A percentile compares a stretch with the other conserved stretches of the same genome.
phyloP scores from a whole-genome alignment of 2,797 vertebrate species.

The Phoeniculus purpureus region DNA sequence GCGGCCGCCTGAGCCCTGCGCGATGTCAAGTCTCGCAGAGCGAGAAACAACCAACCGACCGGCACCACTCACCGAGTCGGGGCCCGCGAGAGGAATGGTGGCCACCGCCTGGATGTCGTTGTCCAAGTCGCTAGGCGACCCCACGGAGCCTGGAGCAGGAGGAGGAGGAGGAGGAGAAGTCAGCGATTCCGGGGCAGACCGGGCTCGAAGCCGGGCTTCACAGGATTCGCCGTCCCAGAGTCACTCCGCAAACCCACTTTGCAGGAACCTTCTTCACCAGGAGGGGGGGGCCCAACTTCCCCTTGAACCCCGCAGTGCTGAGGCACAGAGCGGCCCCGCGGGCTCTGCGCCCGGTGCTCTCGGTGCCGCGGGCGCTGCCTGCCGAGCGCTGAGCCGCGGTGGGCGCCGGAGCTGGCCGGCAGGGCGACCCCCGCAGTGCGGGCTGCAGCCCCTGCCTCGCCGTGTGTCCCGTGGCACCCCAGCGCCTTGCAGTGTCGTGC shows the following conservation, averaged over 20 bases:
- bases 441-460: no score
- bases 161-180: no score
- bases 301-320: not conserved
- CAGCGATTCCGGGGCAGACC: no score
- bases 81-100: slow-evolving; percentile 57
- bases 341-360: no score
- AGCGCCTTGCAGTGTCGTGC: not conserved
- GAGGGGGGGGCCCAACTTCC: not conserved
- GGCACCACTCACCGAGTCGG: slow-evolving; percentile 68
- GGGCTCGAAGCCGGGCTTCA: not conserved
- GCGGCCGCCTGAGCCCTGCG: not conserved
- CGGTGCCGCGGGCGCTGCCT: no score
- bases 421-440: no score
- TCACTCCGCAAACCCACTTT: not conserved
- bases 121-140: slow-evolving; percentile 37
- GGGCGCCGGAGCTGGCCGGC: no score
- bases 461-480: not conserved
- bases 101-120: slow-evolving; percentile 59
- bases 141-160: slow-evolving; percentile 36
- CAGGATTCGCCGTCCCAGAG: not conserved
- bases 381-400: no score
- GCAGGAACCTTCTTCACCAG: not conserved
- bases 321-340: not conserved
- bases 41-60: not conserved
- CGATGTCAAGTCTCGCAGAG: not conserved